Evolutionary conservation across 2,888 invertebrate species (phyloP), one percentile per base, ranked within the genome.

Genomic region (Agonum fuliginosum): DNA sequence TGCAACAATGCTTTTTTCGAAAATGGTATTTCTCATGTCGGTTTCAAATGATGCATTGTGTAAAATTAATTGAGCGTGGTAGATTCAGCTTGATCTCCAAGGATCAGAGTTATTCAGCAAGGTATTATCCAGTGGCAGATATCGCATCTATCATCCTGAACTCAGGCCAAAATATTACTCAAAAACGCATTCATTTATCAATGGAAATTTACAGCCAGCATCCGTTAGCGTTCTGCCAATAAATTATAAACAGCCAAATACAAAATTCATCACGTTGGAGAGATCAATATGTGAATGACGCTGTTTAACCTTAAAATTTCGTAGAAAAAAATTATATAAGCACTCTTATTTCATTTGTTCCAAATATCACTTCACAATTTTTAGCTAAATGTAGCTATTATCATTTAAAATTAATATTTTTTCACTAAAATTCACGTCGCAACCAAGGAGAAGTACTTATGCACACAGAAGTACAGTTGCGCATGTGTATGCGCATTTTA

Each of bases 111-210:
- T 62, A 62, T 62, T 62, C 58, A 62, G 58, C 30, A 62, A 62
- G 58, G 58, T 62, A 62, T 62, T 62, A 62, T 62, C 58, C 27
- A 62, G 8, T 62, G 30, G 58, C 58, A 34, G 30, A 30, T 46
- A 34, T 14, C 58, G 20, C 46, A 62, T 62, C 30, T 62, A 62
- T 62, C 58, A 62, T 62, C 17, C 17, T 62, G 14, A 30, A 17
- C 10, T 17, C 17, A 5, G 58, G 4, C 30, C 30, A 12, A 62
- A 62, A 62, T 62, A 30, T 30, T 62, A 62, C 58, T 62, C 58
- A 62, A 62, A 54, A 62, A 62, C 8, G 30, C 14, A 30, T 62
- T 62, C 58, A 62, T 62, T 62, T 62, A 62, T 62, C 58, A 30
- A 30, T 62, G 58, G 27, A 30, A 30, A 62, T 62, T 17, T 12